A percentile compares a stretch with the other conserved stretches of the same genome.
phyloP scores from a whole-genome alignment of 2,888 invertebrate species.

The Protonemura montana region DNA sequence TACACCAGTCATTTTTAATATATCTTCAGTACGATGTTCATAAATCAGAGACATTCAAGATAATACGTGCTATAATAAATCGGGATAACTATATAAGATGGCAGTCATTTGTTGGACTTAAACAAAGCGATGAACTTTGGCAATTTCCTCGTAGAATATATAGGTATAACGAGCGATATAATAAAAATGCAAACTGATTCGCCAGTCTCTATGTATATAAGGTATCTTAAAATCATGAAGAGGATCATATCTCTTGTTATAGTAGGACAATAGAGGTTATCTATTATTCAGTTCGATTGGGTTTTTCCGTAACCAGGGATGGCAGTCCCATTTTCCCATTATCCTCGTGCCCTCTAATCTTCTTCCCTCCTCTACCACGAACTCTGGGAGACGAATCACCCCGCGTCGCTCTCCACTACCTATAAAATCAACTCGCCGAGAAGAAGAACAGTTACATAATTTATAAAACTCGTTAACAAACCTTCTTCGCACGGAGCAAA shows the following conservation, averaged over 20 bases:
- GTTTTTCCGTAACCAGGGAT: neutral
- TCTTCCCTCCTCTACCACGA: neutral
- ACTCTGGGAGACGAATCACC: slow-evolving; percentile 36
- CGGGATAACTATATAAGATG: slow-evolving; percentile 1
- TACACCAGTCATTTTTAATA: neutral
- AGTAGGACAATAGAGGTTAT: neutral
- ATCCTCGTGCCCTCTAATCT: slow-evolving; percentile 31
- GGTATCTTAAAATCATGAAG: neutral
- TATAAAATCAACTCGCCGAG: slow-evolving; percentile 9
- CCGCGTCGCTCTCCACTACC: slow-evolving; percentile 2
- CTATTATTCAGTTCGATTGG: slow-evolving; percentile 42
- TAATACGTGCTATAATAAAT: neutral
- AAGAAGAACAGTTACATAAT: slow-evolving; percentile 41
- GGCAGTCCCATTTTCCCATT: slow-evolving; percentile 37
- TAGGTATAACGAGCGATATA: neutral
- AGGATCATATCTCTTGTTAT: neutral
- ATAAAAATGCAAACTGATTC: neutral
- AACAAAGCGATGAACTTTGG: neutral
- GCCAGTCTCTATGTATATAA: neutral
- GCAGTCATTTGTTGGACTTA: slow-evolving; percentile 1
- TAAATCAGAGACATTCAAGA: neutral
- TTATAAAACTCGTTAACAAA: slow-evolving; percentile 40
- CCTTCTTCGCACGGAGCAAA: slow-evolving; percentile 31
- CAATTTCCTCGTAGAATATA: neutral
- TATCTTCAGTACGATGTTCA: neutral